Conservation (phyloP, 2,797 vertebrate genomes). For the Enteromius mattozi region DNA sequence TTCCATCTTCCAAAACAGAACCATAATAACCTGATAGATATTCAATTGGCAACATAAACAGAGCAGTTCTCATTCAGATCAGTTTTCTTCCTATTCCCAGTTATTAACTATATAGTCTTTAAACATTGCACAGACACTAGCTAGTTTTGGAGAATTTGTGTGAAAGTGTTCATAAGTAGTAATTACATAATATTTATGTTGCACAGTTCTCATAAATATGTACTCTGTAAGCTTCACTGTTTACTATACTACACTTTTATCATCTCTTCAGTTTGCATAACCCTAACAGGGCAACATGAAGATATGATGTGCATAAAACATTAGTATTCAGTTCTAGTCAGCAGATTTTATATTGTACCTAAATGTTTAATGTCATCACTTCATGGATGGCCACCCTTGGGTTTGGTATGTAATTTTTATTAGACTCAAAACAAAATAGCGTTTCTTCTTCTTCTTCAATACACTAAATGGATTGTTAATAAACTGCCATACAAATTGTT, state of each 20-base stretch:
- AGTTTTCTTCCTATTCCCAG: neutral
- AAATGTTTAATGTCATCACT: constrained; percentile 21
- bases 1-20: constrained; percentile 9
- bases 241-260: neutral
- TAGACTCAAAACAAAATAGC: neutral
- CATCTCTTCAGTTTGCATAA: neutral
- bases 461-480: neutral
- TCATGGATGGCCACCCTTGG: neutral
- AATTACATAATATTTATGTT: neutral
- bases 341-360: constrained; percentile 22
- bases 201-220: constrained; percentile 21
- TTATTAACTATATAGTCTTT: neutral
- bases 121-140: neutral
- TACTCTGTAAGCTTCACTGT: neutral
- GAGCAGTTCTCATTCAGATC: neutral
- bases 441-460: neutral
- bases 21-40: neutral
- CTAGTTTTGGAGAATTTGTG: neutral
- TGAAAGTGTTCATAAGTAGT: neutral
- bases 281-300: neutral
- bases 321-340: constrained; percentile 18
- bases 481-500: neutral
- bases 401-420: constrained; percentile 1
- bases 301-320: constrained; percentile 11
- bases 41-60: neutral